phyloP scores from a whole-genome alignment of 1,140 invertebrate species.

The Babylonia areolata region DNA sequence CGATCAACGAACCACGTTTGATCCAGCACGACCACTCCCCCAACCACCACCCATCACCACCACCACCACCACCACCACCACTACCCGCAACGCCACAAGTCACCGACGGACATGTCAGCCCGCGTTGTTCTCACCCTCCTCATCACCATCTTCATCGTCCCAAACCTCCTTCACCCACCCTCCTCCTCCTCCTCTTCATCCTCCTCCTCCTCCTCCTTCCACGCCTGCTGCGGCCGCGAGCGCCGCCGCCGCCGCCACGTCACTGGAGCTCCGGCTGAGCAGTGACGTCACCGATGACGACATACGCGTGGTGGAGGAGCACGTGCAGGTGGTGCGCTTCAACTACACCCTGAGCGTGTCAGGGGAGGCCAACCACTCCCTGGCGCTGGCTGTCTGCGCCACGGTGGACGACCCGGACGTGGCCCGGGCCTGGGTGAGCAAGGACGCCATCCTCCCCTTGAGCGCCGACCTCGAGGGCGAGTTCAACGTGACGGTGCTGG shows the following conservation, averaged over 20 bases:
- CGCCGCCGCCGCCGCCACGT: constrained; percentile 1
- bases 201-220: too few species aligned
- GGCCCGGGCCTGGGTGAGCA: not conserved
- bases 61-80: not conserved
- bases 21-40: too few species aligned
- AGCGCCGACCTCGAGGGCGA: not conserved
- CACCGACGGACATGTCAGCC: not conserved
- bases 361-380: constrained; percentile 17
- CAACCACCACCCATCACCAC: not conserved
- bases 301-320: not conserved
- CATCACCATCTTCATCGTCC: not conserved
- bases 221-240: too few species aligned
- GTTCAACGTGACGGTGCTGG: constrained; percentile 12
- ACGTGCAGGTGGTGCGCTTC: not conserved
- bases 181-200: not conserved
- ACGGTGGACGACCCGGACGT: not conserved
- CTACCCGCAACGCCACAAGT: not conserved
- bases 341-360: constrained; percentile 5
- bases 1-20: too few species aligned
- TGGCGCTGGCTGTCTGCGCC: constrained; percentile 12
- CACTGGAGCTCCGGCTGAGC: constrained; percentile 11
- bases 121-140: not conserved
- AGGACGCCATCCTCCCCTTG: constrained; percentile 1
- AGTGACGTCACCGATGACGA: constrained; percentile 19
- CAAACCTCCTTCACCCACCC: not conserved